A percentile compares a stretch with the other conserved stretches of the same genome.
phyloP scores from a whole-genome alignment of 2,113 vertebrate species.

The Caretta caretta region DNA sequence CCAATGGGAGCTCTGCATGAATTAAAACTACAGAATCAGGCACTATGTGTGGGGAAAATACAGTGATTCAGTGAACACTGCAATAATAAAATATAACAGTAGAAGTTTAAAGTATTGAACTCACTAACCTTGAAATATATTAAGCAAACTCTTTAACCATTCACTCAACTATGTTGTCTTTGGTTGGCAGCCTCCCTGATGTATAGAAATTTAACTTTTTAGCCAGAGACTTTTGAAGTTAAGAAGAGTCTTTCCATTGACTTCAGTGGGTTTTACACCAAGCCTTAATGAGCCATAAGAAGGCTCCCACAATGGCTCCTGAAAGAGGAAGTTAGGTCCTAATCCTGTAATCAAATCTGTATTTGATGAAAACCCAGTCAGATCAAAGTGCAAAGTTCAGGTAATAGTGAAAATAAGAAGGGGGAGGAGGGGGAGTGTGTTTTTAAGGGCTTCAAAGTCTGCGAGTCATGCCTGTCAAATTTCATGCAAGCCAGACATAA shows the following conservation, averaged over 20 bases:
- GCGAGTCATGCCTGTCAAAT: neutral
- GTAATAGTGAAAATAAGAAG: neutral
- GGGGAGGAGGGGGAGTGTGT: neutral
- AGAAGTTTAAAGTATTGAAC: neutral
- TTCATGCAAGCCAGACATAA: neutral
- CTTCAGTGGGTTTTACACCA: neutral
- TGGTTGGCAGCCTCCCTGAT: neutral
- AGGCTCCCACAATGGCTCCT: too few species aligned
- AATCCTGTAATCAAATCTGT: neutral
- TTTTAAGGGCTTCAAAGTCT: neutral
- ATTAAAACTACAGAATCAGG: neutral
- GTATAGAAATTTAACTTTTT: neutral
- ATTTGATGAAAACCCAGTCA: neutral
- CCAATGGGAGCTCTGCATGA: neutral
- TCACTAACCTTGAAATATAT: neutral
- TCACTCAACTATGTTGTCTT: neutral
- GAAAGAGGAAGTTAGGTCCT: neutral
- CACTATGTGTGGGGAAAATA: neutral
- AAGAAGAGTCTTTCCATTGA: neutral
- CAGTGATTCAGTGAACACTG: neutral
- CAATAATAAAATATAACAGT: neutral
- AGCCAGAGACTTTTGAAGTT: neutral
- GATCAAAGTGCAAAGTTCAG: neutral
- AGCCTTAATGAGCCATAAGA: neutral
- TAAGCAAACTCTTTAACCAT: neutral